Base-by-base conservation (phyloP, 2,888 invertebrate species). In the Charanyca ferruginea region DNA sequence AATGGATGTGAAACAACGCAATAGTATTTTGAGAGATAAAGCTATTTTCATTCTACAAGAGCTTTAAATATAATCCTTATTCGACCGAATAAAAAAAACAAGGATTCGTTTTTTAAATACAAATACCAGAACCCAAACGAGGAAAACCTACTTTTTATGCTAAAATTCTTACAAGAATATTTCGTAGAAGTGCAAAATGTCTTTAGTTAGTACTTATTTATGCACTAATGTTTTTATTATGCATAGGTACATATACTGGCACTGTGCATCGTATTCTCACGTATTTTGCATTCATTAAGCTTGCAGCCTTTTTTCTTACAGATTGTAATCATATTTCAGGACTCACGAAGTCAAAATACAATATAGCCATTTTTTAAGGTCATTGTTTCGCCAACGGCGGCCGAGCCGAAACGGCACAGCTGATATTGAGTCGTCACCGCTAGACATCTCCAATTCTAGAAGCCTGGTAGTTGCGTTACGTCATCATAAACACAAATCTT, bases 231-330 rank as follows among this genome's bases (percentile, higher is more conserved):
- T 57, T 49, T 62, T 65, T 62, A 52, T 28, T 25, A 60, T 44
- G 47, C 32, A 48, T 18, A n/a, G n/a, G n/a, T n/a, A 18, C 51
- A 45, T 63, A 16, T 53, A 23, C 32, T 57, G 18, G 22, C 51
- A 57, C 55, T 65, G 60, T 60, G 52, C 66, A 65, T 57, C 35
- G 32, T 13, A 49, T 73, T 61, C 73, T 73, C 65, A 77, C 58
- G 58, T 59, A 72, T 25, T 28, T 28, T 44, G 28, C 28, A 42
- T 47, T 47, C 6, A 77, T 54, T 51, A 51, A 20, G 8, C 38
- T 54, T 38, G 38, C 16, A 11, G 9, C 32, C 5, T 38, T 38
- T 42, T 20, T 47, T 61, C 18, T 38, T 53, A 44, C 18, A 51
- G 20, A 60, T 68, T 42, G 7, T 18, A 22, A 44, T 58, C 68